phyloP scores from a whole-genome alignment of 2,113 vertebrate species.

The Nothobranchius kuhntae region DNA sequence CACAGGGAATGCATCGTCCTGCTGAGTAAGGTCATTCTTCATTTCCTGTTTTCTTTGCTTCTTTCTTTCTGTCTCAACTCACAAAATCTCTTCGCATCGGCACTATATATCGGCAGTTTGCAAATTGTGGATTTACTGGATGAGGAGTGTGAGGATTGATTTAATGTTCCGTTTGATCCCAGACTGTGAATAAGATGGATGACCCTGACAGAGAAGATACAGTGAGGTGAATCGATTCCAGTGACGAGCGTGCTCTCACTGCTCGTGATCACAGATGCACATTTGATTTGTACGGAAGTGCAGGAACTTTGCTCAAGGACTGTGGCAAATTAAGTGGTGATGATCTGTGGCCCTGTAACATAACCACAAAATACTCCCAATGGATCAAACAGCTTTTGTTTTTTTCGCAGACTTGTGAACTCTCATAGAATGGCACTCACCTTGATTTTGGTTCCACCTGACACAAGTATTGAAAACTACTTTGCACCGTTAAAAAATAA shows the following conservation, averaged over 20 bases:
- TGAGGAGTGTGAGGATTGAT: conserved; percentile 55
- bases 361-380: too few species aligned
- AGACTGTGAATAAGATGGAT: conserved; percentile 66
- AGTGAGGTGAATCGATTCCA: conserved; percentile 37
- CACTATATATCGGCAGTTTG: conserved; percentile 51
- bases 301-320: too few species aligned
- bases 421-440: too few species aligned
- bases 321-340: too few species aligned
- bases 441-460: too few species aligned
- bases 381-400: too few species aligned
- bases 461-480: too few species aligned
- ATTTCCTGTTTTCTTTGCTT: conserved; percentile 18
- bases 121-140: conserved; percentile 50
- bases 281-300: neutral
- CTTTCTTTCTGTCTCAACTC: conserved; percentile 29
- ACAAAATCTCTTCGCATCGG: conserved; percentile 39
- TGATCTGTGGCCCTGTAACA: too few species aligned
- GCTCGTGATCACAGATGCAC: neutral
- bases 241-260: conserved; percentile 15
- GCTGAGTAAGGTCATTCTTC: conserved; percentile 32
- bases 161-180: conserved; percentile 62
- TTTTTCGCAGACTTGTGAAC: too few species aligned
- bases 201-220: conserved; percentile 59
- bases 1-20: conserved; percentile 21
- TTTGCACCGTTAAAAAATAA: too few species aligned